These are phyloP conservation scores for Neoascia interrupta DNA, from an alignment of 2,888 invertebrate genomes.

Conservation along the genomic window DNA sequence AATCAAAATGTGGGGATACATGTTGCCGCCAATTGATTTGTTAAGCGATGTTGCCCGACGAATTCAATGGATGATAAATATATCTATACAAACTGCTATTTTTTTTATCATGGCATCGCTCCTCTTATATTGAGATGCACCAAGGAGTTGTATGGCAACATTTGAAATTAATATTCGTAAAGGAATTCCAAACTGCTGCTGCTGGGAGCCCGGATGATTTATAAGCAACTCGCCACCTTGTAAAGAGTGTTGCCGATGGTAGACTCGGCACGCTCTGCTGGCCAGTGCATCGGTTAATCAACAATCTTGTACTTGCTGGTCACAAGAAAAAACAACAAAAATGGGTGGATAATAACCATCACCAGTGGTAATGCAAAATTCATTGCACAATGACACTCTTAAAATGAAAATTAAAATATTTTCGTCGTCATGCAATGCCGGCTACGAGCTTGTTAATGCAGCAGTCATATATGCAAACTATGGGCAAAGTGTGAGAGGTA, in stretches of 20 bases:
- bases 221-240: conserved; percentile 43
- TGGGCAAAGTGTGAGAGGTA: background rate
- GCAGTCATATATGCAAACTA: background rate
- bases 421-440: too few relatives aligned
- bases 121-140: background rate
- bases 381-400: conserved; percentile 48
- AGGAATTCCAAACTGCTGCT: conserved; percentile 22
- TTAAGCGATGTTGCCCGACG: conserved; percentile 7
- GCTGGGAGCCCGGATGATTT: too few relatives aligned
- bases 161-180: conserved; percentile 7
- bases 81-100: too few relatives aligned
- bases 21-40: conserved; percentile 59
- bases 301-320: conserved; percentile 36
- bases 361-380: conserved; percentile 46
- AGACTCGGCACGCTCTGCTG: background rate
- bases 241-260: conserved; percentile 19
- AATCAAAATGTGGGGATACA: conserved; percentile 56
- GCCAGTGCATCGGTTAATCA: conserved; percentile 47
- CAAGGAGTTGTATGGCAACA: background rate
- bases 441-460: background rate
- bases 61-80: conserved; percentile 3
- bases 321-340: conserved; percentile 12
- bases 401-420: conserved; percentile 5
- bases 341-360: conserved; percentile 37
- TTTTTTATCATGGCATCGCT: background rate